These are phyloP conservation scores for Anadara kagoshimensis DNA, from an alignment of 1,140 invertebrate genomes.

Conservation along the genomic window DNA sequence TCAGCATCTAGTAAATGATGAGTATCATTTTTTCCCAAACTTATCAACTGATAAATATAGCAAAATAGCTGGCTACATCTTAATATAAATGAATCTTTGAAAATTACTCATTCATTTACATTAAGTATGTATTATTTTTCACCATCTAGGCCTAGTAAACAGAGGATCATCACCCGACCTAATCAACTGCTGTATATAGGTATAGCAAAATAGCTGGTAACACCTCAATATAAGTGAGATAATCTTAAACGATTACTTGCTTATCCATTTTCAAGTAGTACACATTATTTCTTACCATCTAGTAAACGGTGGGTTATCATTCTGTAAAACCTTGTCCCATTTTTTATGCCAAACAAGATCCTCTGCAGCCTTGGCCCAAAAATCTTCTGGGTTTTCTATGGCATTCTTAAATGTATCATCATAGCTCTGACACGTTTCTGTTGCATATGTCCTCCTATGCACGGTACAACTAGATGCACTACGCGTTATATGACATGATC, in stretches of 20 bases:
- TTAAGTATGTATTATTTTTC: no score
- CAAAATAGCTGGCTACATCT: no score
- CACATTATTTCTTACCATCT: neutral
- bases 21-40: no score
- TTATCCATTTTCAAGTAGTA: neutral
- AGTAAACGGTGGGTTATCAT: slow-evolving; percentile 79
- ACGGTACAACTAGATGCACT: slow-evolving; percentile 1
- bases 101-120: no score
- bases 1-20: no score
- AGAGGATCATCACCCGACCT: no score
- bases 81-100: no score
- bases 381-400: slow-evolving; percentile 86
- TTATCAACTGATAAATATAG: no score
- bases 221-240: no score
- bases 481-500: neutral
- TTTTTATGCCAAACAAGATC: slow-evolving; percentile 86
- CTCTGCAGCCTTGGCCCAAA: slow-evolving; percentile 87
- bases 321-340: slow-evolving; percentile 89
- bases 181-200: no score
- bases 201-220: no score
- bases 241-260: neutral
- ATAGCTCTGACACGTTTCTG: slow-evolving; percentile 73
- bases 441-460: neutral
- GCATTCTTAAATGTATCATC: slow-evolving; percentile 81
- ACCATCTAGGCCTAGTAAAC: no score